Conservation (phyloP, 2,888 invertebrate species). For the Microctonus aethiopoides region DNA sequence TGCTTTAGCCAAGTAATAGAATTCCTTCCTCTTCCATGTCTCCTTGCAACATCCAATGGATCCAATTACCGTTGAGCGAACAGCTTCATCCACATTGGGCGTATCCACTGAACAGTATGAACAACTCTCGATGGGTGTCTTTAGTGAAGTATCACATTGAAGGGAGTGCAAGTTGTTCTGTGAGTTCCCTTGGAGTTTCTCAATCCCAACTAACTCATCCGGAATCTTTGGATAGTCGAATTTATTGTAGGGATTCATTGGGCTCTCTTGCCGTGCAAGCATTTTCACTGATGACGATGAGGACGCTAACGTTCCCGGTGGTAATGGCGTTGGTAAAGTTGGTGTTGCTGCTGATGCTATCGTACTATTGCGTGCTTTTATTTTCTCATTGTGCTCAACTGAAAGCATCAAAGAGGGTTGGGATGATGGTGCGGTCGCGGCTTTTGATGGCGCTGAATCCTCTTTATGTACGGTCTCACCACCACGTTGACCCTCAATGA, state of each 20-base stretch:
- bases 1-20: slow-evolving; percentile 50
- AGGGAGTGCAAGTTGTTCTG: slow-evolving; percentile 40
- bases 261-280: slow-evolving; percentile 43
- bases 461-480: neutral
- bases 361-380: neutral
- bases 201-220: slow-evolving; percentile 40
- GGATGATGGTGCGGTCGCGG: slow-evolving; percentile 1
- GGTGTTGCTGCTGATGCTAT: neutral
- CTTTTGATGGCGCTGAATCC: neutral
- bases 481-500: slow-evolving; percentile 6
- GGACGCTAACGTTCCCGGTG: neutral
- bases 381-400: neutral
- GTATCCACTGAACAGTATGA: slow-evolving; percentile 43
- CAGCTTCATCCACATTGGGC: slow-evolving; percentile 35
- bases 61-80: slow-evolving; percentile 35
- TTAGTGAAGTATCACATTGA: slow-evolving; percentile 42
- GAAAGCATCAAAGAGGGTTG: neutral
- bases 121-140: slow-evolving; percentile 45
- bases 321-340: neutral
- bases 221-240: slow-evolving; percentile 42
- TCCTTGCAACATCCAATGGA: slow-evolving; percentile 42
- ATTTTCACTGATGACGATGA: slow-evolving; percentile 14
- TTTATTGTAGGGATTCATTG: slow-evolving; percentile 56
- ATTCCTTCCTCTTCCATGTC: slow-evolving; percentile 44
- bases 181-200: slow-evolving; percentile 31